Evolutionary conservation across 1,140 invertebrate genomes (phyloP).

Genomic region (Listronotus oregonensis): DNA sequence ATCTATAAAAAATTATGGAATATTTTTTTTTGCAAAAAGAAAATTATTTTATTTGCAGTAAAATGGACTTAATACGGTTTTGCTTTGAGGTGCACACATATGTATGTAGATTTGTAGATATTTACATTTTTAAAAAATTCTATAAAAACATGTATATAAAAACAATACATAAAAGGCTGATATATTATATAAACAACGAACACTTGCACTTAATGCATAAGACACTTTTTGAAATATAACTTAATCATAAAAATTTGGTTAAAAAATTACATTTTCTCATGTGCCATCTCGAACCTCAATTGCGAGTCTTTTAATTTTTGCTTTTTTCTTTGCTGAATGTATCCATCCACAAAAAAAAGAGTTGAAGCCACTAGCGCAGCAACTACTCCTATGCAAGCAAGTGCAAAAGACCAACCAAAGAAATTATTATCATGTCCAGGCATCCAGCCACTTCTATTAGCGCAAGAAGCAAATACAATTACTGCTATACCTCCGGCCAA

Average conservation of each 20-base stretch:
- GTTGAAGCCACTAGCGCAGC: constrained; percentile 70
- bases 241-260: too few species aligned
- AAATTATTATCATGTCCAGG: constrained; percentile 92
- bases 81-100: too few species aligned
- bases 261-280: constrained; percentile 53
- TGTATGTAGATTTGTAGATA: too few species aligned
- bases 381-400: constrained; percentile 83
- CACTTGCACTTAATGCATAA: not conserved
- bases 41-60: too few species aligned
- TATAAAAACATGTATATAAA: constrained; percentile 4
- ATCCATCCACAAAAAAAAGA: constrained; percentile 78
- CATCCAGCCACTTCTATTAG: constrained; percentile 91
- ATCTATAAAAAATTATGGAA: too few species aligned
- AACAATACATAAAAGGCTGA: not conserved
- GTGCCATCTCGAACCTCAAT: constrained; percentile 77
- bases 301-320: constrained; percentile 80
- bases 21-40: too few species aligned
- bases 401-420: constrained; percentile 90
- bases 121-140: constrained; percentile 1
- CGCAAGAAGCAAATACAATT: constrained; percentile 87
- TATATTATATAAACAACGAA: not conserved
- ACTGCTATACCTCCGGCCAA: constrained; percentile 81
- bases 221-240: not conserved
- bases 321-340: constrained; percentile 77
- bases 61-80: too few species aligned